Evolutionary conservation across 1,140 invertebrate species (phyloP).

Genomic region (Drosophila sturtevanti): DNA sequence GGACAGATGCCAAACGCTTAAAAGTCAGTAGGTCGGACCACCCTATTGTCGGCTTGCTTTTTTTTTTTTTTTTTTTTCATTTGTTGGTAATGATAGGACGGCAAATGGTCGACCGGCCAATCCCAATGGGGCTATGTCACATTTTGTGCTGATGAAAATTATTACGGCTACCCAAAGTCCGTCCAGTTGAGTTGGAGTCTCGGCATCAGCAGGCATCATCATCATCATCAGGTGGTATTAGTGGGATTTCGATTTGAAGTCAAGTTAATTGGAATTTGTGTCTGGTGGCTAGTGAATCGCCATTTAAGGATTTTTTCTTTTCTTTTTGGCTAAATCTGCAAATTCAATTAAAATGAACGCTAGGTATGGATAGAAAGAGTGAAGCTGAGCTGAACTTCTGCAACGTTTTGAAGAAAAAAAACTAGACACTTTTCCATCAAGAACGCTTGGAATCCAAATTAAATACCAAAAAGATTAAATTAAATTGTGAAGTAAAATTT

Average conservation of each 20-base stretch:
- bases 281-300: neutral
- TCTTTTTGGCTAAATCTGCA: neutral
- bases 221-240: conserved; percentile 21
- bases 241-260: conserved; percentile 21
- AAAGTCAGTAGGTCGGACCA: conserved; percentile 6
- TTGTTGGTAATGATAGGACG: conserved; percentile 5
- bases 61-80: conserved; percentile 11
- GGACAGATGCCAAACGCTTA: conserved; percentile 18
- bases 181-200: neutral
- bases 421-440: neutral
- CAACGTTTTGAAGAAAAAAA: too few species aligned
- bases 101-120: conserved; percentile 1
- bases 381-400: too few species aligned
- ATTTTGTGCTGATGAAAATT: conserved; percentile 25
- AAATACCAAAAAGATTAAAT: too few species aligned
- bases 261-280: conserved; percentile 28
- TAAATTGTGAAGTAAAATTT: too few species aligned
- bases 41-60: neutral
- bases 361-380: neutral
- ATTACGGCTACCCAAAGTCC: neutral
- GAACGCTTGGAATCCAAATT: too few species aligned
- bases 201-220: neutral
- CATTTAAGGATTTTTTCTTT: neutral
- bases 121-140: conserved; percentile 8
- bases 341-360: neutral